Base-by-base conservation (phyloP, 2,888 invertebrate species). In the Chromoteleia sp. region DNA sequence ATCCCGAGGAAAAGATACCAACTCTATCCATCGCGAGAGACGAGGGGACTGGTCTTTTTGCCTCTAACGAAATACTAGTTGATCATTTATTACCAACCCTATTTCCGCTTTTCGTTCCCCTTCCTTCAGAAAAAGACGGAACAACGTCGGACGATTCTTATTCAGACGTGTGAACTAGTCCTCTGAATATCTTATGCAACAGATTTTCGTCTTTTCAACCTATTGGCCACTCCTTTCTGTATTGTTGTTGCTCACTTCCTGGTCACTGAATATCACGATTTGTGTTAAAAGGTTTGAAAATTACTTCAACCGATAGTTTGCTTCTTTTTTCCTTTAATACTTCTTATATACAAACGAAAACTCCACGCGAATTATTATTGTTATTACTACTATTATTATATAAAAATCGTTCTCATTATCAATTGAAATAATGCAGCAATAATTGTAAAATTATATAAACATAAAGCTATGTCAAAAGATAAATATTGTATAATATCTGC, bases 1-100 rank as follows among this genome's bases (percentile, higher is more conserved):
- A 84, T 85, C 86, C 86, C 77, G 77, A 84, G 87, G 88, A 88
- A 88, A 89, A 89, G 89, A 90, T 89, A 87, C 86, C 86, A 82
- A n/a, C 80, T 81, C 81, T 81, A 71, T 65, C 78, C 81, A 73
- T 77, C 73, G 41, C 39, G 59, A 76, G 39, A 25, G 19, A 33
- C 29, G 65, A 63, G 70, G 89, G 86, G 87, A 87, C 87, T 85
- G 88, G 87, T 86, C 86, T 89, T 87, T 86, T 88, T 86, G 84
- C 86, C 85, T 86, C 86, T 87, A 8, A 1, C 89, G 88, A 63
- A 89, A 89, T 89, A 88, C 88, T 88, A 87, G 87, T 86, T 88
- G 91, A 91, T 91, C 89, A 87, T 88, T 90, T 91, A 91, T 91
- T 90, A 89, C 88, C 85, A 90, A 91, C 91, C 91, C 91, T 89